Base-by-base conservation (phyloP, 2,797 vertebrate genomes). In the Yasuhikotakia modesta region DNA sequence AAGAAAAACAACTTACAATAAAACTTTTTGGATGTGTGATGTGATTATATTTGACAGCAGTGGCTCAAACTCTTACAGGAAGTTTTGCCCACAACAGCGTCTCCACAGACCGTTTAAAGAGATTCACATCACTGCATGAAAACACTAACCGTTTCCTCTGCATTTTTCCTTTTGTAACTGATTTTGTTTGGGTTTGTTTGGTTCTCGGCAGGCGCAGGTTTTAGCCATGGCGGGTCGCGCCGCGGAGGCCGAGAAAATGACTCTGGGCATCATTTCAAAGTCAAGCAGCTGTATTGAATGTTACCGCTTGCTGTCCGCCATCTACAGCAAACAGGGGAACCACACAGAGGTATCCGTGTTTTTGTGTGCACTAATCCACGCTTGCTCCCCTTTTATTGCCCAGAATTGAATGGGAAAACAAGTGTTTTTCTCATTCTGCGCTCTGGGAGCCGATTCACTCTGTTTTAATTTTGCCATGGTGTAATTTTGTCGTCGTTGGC, bases 231-330 rank as follows among this genome's bases (percentile, higher is more conserved):
- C 96, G 35, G 95, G 95, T 4, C 90, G 83, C 4, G 90, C 90
- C 0, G 90, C 89, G 73, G 97, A 98, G 82, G 96, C 97, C 0
- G 95, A 97, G 76, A 92, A 90, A 88, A 94, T 97, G 90, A 94
- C 93, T 0, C 89, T 87, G 69, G 93, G 87, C 35, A 94, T 98
- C 64, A 93, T 96, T 67, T 88, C 71, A 0, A 95, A 94, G 85
- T 92, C 95, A 32, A 70, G 72, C 0, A 84, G 87, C 70, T 99
- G 97, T 64, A 90, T 96, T 1, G 97, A 99, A 85, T 99, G 97
- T 88, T 96, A 95, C 79, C 95, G 96, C 55, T 95, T 99, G 53
- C 87, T 99, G 24, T 97, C 96, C 1, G 96, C 96, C n/a, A 95
- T 99, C 88, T 95, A 97, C 89, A 96, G 95, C 94, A 97, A 96